Evolutionary conservation across 2,113 vertebrate genomes (phyloP), one percentile per base, ranked within the genome.

Genomic region (Istiophorus platypterus): DNA sequence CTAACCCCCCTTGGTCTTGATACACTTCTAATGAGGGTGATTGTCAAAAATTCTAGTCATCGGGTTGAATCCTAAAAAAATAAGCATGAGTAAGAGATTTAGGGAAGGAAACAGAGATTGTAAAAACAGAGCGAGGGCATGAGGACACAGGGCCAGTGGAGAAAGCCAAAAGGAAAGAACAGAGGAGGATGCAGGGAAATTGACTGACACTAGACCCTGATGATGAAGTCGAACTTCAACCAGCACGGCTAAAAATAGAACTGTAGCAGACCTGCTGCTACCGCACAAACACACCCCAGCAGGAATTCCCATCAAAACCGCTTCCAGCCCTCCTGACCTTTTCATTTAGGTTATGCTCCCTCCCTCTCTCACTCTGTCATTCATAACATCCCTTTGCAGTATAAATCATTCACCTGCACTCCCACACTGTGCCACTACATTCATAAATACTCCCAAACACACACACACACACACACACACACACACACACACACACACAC

Each of bases 221-320:
- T 81, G 85, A 87, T 84, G 84, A 89, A 80, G 81, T 89, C 80
- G 80, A 77, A 82, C 82, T 81, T 86, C 82, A 77, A 80, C 63
- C 76, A 70, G 24, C 57, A 57, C 0, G 24, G 65, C 87, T 94
- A 92, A 91, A 93, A 92, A 94, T 93, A 89, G 86, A 18, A 56
- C 63, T 69, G 58, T 77, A 64, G 59, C 42, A 64, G 24, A 34
- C 59, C 79, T 71, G 64, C 73, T 84, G 45, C 66, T 73, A 34
- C 52, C 67, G 13, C 74, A 52, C 59, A 78, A 31, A 73, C 29
- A 47, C 42, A 37, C 13, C 57, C 69, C 79, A 65, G 85, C 68
- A 67, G 90, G 90, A 64, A 81, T 78, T 92, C 85, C 85, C 85
- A 92, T 92, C 91, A 92, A 93, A 92, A 91, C 86, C 51, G 57